These are phyloP conservation scores for Orius insidiosus DNA, from an alignment of 1,140 invertebrate species.

Conservation along the genomic window DNA sequence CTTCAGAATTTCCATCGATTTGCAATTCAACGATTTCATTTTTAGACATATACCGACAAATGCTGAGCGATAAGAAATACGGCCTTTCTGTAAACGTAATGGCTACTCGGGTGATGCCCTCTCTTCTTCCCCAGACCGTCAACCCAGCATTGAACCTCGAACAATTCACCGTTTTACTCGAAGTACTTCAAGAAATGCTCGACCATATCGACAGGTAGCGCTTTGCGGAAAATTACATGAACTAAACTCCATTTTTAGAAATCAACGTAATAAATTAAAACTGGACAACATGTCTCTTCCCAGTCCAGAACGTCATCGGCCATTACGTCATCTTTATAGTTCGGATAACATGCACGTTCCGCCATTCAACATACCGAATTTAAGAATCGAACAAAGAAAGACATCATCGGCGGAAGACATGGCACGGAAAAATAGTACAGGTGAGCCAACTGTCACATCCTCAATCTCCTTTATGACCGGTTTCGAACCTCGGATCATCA, in stretches of 20 bases:
- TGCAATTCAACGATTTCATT: conserved; percentile 16
- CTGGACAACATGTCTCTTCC: conserved; percentile 56
- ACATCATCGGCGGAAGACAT: conserved; percentile 76
- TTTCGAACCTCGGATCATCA: no score
- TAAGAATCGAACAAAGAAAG: conserved; percentile 66
- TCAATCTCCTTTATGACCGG: no score
- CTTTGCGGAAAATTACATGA: not conserved
- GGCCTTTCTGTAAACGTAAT: conserved; percentile 79
- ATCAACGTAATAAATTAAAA: conserved; percentile 68
- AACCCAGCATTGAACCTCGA: conserved; percentile 79
- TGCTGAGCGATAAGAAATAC: conserved; percentile 83
- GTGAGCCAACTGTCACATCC: conserved; percentile 24
- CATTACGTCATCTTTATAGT: conserved; percentile 62
- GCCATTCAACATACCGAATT: conserved; percentile 69
- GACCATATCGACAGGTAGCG: conserved; percentile 65
- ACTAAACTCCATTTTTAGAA: conserved; percentile 26
- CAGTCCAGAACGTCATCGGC: conserved; percentile 55
- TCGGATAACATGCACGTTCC: conserved; percentile 71
- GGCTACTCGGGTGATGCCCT: conserved; percentile 85
- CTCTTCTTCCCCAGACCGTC: conserved; percentile 80
- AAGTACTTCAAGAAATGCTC: conserved; percentile 86
- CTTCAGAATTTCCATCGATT: not conserved
- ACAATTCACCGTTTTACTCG: conserved; percentile 70
- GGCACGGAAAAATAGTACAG: conserved; percentile 64
- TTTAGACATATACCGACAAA: conserved; percentile 79